These are phyloP conservation scores for Hecatera dysodea DNA, from an alignment of 2,888 invertebrate species.

Conservation along the genomic window DNA sequence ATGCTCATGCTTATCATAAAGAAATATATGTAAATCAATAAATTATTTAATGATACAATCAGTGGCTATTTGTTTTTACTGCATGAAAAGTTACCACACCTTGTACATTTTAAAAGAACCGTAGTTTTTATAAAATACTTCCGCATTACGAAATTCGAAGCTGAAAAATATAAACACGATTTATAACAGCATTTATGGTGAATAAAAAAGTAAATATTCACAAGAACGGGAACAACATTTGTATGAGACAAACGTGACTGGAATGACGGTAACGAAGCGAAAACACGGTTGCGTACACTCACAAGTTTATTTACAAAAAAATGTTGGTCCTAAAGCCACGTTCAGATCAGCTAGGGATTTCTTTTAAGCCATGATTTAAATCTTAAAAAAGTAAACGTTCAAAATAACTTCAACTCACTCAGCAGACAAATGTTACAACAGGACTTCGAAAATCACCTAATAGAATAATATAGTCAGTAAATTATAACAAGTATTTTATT, in stretches of 20 bases:
- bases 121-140: slow-evolving; percentile 19
- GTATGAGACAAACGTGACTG: slow-evolving; percentile 71
- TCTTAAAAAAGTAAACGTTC: neutral
- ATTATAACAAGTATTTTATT: too few relatives aligned
- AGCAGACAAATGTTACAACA: too few relatives aligned
- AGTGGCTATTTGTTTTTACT: neutral
- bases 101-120: neutral
- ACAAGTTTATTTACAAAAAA: slow-evolving; percentile 64
- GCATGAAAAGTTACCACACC: neutral
- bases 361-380: neutral
- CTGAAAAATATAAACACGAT: slow-evolving; percentile 61
- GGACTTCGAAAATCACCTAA: too few relatives aligned
- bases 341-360: slow-evolving; percentile 25
- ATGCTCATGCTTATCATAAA: too few relatives aligned
- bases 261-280: slow-evolving; percentile 66
- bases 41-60: neutral
- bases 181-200: slow-evolving; percentile 60
- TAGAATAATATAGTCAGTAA: too few relatives aligned
- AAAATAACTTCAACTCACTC: too few relatives aligned
- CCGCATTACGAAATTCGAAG: slow-evolving; percentile 3
- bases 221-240: slow-evolving; percentile 62
- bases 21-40: too few relatives aligned
- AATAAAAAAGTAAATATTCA: slow-evolving; percentile 65
- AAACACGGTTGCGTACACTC: slow-evolving; percentile 60
- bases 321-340: slow-evolving; percentile 31